Evolutionary conservation across 1,140 invertebrate species (phyloP).

Genomic region (Diorhabda carinulata): DNA sequence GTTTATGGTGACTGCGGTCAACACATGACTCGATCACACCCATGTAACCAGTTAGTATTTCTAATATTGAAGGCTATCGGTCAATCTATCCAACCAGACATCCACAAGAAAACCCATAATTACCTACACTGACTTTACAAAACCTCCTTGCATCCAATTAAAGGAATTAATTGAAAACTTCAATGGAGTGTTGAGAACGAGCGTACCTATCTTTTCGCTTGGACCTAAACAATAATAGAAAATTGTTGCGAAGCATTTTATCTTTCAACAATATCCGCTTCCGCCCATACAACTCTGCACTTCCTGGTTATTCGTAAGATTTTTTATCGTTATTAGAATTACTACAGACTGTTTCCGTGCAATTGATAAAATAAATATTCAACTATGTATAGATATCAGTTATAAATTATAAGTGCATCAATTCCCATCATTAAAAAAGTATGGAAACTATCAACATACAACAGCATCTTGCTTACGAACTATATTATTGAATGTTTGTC

Average conservation of each 20-base stretch:
- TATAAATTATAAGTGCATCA: too few species aligned
- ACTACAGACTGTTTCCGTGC: too few species aligned
- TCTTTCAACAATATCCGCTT: not conserved
- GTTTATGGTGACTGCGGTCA: not conserved
- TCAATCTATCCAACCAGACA: not conserved
- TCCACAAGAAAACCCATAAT: not conserved
- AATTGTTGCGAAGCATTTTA: not conserved
- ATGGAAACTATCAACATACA: too few species aligned
- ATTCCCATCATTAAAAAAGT: too few species aligned
- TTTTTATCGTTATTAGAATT: too few species aligned
- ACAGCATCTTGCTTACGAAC: too few species aligned
- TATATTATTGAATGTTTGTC: too few species aligned
- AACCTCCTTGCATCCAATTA: constrained; percentile 2
- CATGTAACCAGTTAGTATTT: not conserved
- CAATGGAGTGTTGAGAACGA: constrained; percentile 1
- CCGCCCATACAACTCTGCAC: not conserved
- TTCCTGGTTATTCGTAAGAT: not conserved
- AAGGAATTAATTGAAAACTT: constrained; percentile 1
- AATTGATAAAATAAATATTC: too few species aligned
- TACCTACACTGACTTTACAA: not conserved
- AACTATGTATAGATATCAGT: too few species aligned
- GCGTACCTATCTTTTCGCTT: not conserved
- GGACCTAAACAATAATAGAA: not conserved
- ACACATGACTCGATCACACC: not conserved
- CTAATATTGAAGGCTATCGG: constrained; percentile 2